These are phyloP conservation scores for Boloria euphrosyne DNA, from an alignment of 2,888 invertebrate species.

Conservation along the genomic window DNA sequence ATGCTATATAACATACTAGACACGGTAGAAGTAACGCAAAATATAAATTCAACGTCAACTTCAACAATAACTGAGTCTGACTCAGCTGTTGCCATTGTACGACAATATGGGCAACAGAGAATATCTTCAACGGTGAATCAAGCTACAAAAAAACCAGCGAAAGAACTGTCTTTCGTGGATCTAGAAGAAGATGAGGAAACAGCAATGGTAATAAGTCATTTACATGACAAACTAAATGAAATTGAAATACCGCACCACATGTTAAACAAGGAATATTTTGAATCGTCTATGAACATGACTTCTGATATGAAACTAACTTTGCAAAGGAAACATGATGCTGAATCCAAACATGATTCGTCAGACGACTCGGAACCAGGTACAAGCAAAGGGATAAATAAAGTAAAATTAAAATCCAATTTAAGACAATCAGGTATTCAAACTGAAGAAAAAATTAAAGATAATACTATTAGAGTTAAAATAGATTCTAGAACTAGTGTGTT, in stretches of 20 bases:
- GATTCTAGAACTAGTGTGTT: constrained; percentile 41
- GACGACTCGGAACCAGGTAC: constrained; percentile 27
- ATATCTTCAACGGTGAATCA: constrained; percentile 39
- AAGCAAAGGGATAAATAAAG: constrained; percentile 25
- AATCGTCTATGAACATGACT: constrained; percentile 44
- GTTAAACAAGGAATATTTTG: constrained; percentile 24
- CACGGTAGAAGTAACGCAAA: constrained; percentile 32
- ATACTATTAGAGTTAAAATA: constrained; percentile 50
- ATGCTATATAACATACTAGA: constrained; percentile 55
- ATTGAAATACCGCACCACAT: constrained; percentile 17
- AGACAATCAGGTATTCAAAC: constrained; percentile 53
- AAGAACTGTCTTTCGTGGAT: constrained; percentile 30
- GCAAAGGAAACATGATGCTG: constrained; percentile 25
- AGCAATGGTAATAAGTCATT: constrained; percentile 40
- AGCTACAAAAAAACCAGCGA: neutral
- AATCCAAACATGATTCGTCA: constrained; percentile 6
- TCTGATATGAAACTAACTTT: constrained; percentile 42
- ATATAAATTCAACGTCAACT: constrained; percentile 21
- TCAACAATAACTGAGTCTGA: constrained; percentile 25
- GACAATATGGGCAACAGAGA: constrained; percentile 50
- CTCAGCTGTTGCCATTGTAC: constrained; percentile 29
- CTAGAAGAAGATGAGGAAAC: constrained; percentile 40
- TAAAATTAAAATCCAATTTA: constrained; percentile 49
- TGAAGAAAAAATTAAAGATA: constrained; percentile 37
- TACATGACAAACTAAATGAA: constrained; percentile 40